Percentiles rank a stretch among this genome's conserved stretches.
Evolutionary conservation across 1,140 invertebrate species (phyloP).

Genomic region (Drosophila bifasciata): DNA sequence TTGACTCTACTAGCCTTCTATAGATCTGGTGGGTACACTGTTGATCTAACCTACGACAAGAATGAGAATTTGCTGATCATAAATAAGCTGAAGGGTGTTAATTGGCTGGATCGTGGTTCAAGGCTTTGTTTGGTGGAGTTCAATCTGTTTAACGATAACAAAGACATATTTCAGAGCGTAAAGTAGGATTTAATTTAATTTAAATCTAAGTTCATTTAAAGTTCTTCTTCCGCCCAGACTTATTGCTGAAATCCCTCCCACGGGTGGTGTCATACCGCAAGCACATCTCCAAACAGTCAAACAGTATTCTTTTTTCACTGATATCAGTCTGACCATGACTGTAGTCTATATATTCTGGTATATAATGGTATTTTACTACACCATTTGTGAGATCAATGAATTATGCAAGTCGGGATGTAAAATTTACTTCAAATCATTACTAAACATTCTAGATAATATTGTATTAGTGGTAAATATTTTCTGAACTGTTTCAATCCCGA

Average conservation of each 20-base stretch:
- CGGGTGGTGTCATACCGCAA: conserved; percentile 71
- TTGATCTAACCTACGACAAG: conserved; percentile 47
- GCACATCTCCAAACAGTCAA: conserved; percentile 67
- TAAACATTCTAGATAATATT: conserved; percentile 58
- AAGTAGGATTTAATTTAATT: conserved; percentile 47
- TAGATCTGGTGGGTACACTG: conserved; percentile 59
- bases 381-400: conserved; percentile 49
- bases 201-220: neutral
- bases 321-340: conserved; percentile 36
- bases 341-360: conserved; percentile 67
- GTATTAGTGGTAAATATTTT: conserved; percentile 50
- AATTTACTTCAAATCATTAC: conserved; percentile 43
- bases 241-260: conserved; percentile 72
- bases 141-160: conserved; percentile 70
- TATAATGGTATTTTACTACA: conserved; percentile 68
- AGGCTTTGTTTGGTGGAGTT: conserved; percentile 68
- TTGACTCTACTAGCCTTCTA: conserved; percentile 57
- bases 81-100: conserved; percentile 7
- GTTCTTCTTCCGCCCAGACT: conserved; percentile 39
- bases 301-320: conserved; percentile 56
- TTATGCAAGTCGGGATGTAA: conserved; percentile 30
- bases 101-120: conserved; percentile 73
- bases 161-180: conserved; percentile 63
- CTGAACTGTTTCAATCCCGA: neutral
- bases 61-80: conserved; percentile 41